Evolutionary conservation across 2,888 invertebrate species (phyloP).

Genomic region (Heliconius cydno): DNA sequence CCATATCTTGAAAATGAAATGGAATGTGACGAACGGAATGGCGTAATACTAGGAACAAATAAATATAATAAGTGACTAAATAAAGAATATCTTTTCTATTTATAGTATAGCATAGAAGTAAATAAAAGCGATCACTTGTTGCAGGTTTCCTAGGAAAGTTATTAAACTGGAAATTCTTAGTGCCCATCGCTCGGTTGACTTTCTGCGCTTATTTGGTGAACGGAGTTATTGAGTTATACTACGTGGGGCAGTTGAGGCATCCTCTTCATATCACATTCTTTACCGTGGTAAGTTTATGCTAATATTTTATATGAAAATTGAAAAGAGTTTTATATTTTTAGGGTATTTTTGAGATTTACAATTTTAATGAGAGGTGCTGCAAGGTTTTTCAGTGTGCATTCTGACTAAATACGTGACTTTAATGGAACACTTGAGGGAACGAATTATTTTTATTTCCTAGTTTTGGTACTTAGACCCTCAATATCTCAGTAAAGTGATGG

Average conservation of each 20-base stretch:
- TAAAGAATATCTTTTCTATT: neutral
- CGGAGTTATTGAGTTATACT: slow-evolving; percentile 87
- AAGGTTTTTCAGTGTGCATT: neutral
- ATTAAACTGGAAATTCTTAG: slow-evolving; percentile 84
- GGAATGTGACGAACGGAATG: neutral
- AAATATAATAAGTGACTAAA: neutral
- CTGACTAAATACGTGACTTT: too few relatives aligned
- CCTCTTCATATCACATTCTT: slow-evolving; percentile 85
- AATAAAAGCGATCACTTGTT: slow-evolving; percentile 41
- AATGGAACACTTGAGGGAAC: neutral
- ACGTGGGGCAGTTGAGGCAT: slow-evolving; percentile 83
- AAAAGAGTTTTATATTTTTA: neutral
- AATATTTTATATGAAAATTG: neutral
- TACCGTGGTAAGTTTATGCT: slow-evolving; percentile 76
- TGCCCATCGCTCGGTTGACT: slow-evolving; percentile 87
- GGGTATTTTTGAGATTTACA: neutral
- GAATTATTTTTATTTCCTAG: neutral
- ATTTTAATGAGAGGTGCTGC: too few relatives aligned
- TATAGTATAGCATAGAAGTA: neutral
- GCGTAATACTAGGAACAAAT: neutral
- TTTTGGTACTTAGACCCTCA: neutral
- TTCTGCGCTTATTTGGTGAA: slow-evolving; percentile 89
- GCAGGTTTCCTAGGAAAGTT: slow-evolving; percentile 82
- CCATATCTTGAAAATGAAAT: neutral
- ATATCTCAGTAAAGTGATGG: too few relatives aligned